Percentiles rank a stretch among this genome's conserved stretches.
These are phyloP conservation scores for Fundulus diaphanus DNA, from an alignment of 2,797 vertebrate genomes.

Conservation along the genomic window DNA sequence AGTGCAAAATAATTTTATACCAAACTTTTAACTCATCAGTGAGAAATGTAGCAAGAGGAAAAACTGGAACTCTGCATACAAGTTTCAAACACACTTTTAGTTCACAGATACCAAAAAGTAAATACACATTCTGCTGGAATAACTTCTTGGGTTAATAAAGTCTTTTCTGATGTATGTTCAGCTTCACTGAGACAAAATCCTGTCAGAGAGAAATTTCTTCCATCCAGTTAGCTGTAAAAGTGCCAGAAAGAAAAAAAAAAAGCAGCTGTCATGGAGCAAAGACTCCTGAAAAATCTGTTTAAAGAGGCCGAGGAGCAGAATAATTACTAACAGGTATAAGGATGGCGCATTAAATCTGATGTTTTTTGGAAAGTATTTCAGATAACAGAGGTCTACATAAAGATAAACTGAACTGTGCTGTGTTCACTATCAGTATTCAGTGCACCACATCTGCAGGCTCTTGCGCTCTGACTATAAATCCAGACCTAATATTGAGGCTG, in stretches of 20 bases:
- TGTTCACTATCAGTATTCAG: conserved; percentile 11
- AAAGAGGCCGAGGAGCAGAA: background rate
- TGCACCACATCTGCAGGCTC: conserved; percentile 14
- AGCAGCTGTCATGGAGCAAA: conserved; percentile 16
- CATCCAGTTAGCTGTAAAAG: conserved; percentile 14
- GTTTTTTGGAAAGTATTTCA: too few relatives aligned
- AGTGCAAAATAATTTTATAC: background rate
- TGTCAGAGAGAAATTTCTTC: conserved; percentile 13
- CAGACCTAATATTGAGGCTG: background rate
- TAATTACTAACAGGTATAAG: conserved; percentile 13
- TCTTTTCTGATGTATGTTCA: conserved; percentile 6
- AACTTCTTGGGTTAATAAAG: background rate
- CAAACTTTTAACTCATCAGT: background rate
- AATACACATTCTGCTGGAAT: conserved; percentile 19
- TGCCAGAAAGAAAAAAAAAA: conserved; percentile 4
- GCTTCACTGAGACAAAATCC: conserved; percentile 6
- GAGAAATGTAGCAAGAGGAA: background rate
- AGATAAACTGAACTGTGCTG: conserved; percentile 5
- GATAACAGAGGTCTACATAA: background rate
- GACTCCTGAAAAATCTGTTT: background rate
- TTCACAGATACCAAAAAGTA: background rate
- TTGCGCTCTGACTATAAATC: conserved; percentile 8
- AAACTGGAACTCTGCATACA: background rate
- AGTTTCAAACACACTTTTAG: background rate
- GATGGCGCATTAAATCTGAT: background rate